phyloP scores from a whole-genome alignment of 2,113 vertebrate genomes.

The Phrynosoma platyrhinos region DNA sequence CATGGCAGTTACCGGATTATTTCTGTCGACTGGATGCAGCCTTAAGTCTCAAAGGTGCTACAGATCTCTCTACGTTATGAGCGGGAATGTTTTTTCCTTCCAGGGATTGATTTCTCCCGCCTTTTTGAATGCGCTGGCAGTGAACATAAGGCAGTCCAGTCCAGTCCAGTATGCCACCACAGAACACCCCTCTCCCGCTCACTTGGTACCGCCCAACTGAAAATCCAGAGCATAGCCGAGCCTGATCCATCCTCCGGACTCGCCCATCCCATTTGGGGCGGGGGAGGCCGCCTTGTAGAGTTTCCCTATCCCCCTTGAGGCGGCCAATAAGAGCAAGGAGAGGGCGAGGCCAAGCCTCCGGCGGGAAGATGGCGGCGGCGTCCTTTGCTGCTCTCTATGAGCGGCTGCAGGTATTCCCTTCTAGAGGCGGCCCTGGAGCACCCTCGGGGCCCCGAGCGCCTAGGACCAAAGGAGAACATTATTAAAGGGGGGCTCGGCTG shows the following conservation, averaged over 20 bases:
- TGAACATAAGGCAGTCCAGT: too few relatives aligned
- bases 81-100: too few relatives aligned
- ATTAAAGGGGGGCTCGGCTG: not conserved
- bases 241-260: too few relatives aligned
- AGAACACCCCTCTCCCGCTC: not conserved
- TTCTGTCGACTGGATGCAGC: too few relatives aligned
- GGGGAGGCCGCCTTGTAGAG: too few relatives aligned
- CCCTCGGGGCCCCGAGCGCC: not conserved
- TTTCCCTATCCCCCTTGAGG: not conserved
- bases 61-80: too few relatives aligned
- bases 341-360: not conserved
- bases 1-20: too few relatives aligned
- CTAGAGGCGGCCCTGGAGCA: not conserved
- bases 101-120: not conserved
- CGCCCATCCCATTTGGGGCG: not conserved
- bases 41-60: too few relatives aligned
- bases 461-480: not conserved
- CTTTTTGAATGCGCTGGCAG: not conserved
- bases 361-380: conserved; percentile 25
- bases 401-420: not conserved
- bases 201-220: too few relatives aligned
- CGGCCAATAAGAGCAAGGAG: not conserved
- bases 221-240: too few relatives aligned
- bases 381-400: not conserved
- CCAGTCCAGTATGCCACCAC: too few relatives aligned